Base-by-base conservation (phyloP, 1,140 invertebrate genomes). In the Apis cerana region DNA sequence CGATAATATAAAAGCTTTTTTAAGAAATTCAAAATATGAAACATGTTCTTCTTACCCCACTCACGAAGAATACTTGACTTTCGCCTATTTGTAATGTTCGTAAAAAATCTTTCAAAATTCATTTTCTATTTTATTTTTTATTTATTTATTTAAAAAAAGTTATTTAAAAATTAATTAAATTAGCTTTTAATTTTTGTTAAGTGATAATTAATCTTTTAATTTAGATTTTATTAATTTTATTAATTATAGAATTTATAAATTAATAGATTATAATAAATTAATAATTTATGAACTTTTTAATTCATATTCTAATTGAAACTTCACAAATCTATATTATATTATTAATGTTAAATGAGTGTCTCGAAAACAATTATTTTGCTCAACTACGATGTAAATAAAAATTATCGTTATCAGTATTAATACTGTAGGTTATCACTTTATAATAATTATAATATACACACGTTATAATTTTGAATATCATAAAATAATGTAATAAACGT, bases 31-130 rank as follows among this genome's bases (percentile, higher is more conserved):
- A 43, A 82, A 69, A 21, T 91, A 89, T 33, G 33, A 91, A 9
- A 9, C 12, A 23, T 52, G n/a, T 23, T 61, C n/a, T 84, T 92
- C 92, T 89, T 17, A 93, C 67, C n/a, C 80, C 23, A 61, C 19
- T 54, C 15, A 43, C 93, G 89, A 68, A 94, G 92, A 10, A 92
- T 76, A 72, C 92, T 91, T 0, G 75, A 8, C n/a, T 83, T 89
- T n/a, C 91, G 86, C 68, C 88, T 91, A 0, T 48, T 80, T 1
- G 89, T 75, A 2, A 85, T 61, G 13, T 88, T 90, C 11, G 92
- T 77, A 21, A 91, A 85, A 82, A 92, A 94, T 75, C 84, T 87
- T 4, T 88, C 80, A 19, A 91, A 91, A 74, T 94, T 90, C 90
- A 93, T 91, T 3, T 43, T 68, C 62, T 21, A 10, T 58, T 58